A percentile compares a stretch with the other conserved stretches of the same genome.
These are phyloP conservation scores for Imbricaverruca yamaguchii DNA, from an alignment of 2,888 invertebrate genomes.

Conservation along the genomic window DNA sequence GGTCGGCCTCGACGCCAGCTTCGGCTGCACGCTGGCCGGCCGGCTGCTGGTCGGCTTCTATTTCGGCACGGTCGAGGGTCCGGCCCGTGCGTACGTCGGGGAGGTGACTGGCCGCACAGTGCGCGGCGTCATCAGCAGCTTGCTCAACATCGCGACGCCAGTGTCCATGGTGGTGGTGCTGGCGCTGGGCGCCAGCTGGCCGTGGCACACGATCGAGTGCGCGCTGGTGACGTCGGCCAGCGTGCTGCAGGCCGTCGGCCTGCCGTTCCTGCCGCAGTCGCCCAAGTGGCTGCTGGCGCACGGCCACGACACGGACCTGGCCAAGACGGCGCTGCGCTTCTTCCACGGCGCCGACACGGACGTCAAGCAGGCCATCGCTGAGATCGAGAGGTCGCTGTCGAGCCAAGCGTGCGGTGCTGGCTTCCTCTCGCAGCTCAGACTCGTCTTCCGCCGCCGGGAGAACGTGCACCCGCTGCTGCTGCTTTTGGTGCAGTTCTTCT, in stretches of 20 bases:
- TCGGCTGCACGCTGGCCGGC: neutral
- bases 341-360: neutral
- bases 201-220: slow-evolving; percentile 5
- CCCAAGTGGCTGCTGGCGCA: slow-evolving; percentile 19
- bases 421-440: neutral
- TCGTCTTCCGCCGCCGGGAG: neutral
- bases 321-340: neutral
- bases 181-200: neutral
- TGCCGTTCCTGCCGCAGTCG: neutral
- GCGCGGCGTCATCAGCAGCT: neutral
- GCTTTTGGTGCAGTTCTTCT: slow-evolving; percentile 17
- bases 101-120: neutral
- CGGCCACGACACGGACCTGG: neutral
- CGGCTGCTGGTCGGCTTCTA: slow-evolving; percentile 15
- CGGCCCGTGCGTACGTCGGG: slow-evolving; percentile 6
- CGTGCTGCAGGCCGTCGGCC: neutral
- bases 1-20: neutral
- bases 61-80: slow-evolving; percentile 1
- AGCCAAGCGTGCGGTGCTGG: neutral
- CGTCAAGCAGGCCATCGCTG: neutral
- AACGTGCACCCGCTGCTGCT: slow-evolving; percentile 6
- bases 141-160: neutral
- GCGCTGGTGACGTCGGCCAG: neutral
- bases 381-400: neutral
- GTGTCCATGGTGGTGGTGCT: neutral